Percentiles rank a stretch among this genome's conserved stretches.
These are phyloP conservation scores for Panagrolaimus sp. DNA, from an alignment of 1,140 invertebrate genomes.

Conservation along the genomic window DNA sequence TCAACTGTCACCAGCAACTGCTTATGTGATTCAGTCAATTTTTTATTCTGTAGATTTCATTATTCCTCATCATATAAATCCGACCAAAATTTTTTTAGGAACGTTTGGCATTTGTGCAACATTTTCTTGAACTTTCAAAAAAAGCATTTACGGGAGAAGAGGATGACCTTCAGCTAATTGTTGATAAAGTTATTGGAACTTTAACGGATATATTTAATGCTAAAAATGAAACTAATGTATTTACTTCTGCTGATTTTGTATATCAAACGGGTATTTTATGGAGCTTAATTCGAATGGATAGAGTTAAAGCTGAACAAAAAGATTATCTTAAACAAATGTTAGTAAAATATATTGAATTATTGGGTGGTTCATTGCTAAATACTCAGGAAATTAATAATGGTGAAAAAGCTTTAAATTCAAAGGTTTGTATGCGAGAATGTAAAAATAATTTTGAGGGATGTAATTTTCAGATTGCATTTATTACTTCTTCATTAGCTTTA, in stretches of 20 bases:
- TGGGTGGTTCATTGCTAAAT: background rate
- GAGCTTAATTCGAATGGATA: slow-evolving; percentile 6
- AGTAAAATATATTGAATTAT: background rate
- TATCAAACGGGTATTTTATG: slow-evolving; percentile 11
- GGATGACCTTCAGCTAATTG: background rate
- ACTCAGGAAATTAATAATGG: background rate
- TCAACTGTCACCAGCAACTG: no score
- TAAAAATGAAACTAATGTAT: background rate
- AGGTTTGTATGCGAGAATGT: background rate
- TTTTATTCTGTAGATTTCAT: no score
- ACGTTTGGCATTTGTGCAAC: background rate
- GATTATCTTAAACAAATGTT: slow-evolving; percentile 4
- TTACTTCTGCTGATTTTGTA: background rate
- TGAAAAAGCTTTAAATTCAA: background rate
- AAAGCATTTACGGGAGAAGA: background rate
- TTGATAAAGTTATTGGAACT: background rate
- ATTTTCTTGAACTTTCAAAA: background rate
- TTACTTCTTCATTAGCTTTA: background rate
- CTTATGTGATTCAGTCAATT: no score
- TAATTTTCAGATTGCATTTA: slow-evolving; percentile 8
- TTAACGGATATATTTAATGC: background rate
- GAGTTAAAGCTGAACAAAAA: slow-evolving; percentile 8
- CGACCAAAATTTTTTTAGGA: slow-evolving; percentile 1
- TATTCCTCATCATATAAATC: no score
- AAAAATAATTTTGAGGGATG: background rate